Evolutionary conservation across 2,113 vertebrate species (phyloP), one percentile per base, ranked within the genome.

Genomic region (Tylochromis polylepis): DNA sequence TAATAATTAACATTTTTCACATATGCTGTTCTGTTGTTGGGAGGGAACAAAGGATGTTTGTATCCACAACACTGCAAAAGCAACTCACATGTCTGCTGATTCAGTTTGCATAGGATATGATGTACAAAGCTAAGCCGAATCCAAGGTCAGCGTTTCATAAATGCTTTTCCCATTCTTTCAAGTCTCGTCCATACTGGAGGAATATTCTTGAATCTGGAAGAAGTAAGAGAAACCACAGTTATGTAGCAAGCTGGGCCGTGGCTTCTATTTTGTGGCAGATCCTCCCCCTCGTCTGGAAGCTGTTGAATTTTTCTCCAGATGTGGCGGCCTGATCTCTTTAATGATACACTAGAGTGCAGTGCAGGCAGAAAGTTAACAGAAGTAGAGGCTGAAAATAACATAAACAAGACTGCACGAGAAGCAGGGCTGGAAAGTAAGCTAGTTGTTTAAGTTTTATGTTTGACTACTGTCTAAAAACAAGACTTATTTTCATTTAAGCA

Each of bases 251-350:
- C 87, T 60, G 86, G 89, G 92, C 87, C 87, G 87, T 80, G 91
- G 91, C 90, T 88, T 94, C 81, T 78, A 31, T 86, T 90, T 86
- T 36, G 87, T 9, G 10, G 84, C 56, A 36, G 89, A 86, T 90
- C 94, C 93, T 91, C 92, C 91, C 90, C 91, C 88, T 92, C 72
- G 70, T 94, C 93, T 95, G 93, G 93, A 92, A 94, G 90, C 93
- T 86, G 88, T 90, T 92, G 90, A 93, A 82, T 83, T 92, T 75
- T 93, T 88, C 84, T 91, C 93, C 94, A 96, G 94, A 96, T 95
- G 95, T 94, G 91, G 83, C 59, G 10, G 87, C 62, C 53, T 81
- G 41, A 88, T 91, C 79, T 58, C 82, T 86, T 88, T 88, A 85
- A 93, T 89, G 87, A 93, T 56, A 80, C 82, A 56, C 83, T 77